Base-by-base conservation (phyloP, 2,888 invertebrate genomes). In the Abrostola triplasia region DNA sequence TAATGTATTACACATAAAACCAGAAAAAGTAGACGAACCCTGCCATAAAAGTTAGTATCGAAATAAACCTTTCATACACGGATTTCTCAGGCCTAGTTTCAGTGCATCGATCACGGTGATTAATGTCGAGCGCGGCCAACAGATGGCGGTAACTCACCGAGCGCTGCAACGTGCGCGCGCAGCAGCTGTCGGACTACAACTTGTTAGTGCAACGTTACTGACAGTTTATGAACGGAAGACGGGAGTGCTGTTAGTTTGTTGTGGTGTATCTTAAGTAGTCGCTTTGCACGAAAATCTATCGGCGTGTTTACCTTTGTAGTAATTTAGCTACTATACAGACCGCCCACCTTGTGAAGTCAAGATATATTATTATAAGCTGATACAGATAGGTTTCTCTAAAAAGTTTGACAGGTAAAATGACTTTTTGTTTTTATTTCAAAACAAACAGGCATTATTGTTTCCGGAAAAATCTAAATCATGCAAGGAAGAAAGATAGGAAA, bases 51-150 rank as follows among this genome's bases (percentile, higher is more conserved):
- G 68, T 73, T 59, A 67, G 69, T 61, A 76, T 76, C 61, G 55
- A 79, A 70, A 70, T 63, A 70, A 79, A 68, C 70, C 53, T 63
- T 59, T 74, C 78, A 80, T 77, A 80, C 50, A 56, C 66, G 61
- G 65, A 55, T 61, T 59, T 68, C 64, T 65, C 72, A 67, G 77
- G 64, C 71, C 76, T 73, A 74, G 75, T 75, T 73, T 64, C 61
- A 67, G 70, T 52, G 77, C 77, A 73, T 84, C 77, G 72, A 81
- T 84, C 81, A 78, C 72, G 53, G 55, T 83, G 84, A 83, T 81
- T 76, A 77, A 84, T 80, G 73, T 69, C 47, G 47, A 61, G 42
- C 53, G 66, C 68, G 58, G 55, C 38, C 64, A 42, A 55, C 44
- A 76, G 69, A 64, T 61, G 60, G 76, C 70, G 69, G 67, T 77